phyloP scores from a whole-genome alignment of 2,113 vertebrate species.

The Pandion haliaetus region DNA sequence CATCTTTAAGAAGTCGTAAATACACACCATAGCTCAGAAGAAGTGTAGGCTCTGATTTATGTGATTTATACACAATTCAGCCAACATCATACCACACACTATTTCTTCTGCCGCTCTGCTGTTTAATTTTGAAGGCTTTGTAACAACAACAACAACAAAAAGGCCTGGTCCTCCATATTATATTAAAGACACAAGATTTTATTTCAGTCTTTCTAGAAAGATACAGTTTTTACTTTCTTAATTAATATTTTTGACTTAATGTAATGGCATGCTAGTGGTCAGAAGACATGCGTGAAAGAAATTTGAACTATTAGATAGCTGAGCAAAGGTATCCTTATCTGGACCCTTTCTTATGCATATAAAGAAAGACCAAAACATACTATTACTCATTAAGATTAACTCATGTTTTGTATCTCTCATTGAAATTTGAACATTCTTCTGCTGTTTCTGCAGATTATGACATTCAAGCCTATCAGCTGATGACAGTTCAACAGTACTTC shows the following conservation, averaged over 20 bases:
- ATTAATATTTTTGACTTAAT: neutral
- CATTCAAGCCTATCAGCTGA: neutral
- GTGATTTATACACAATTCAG: neutral
- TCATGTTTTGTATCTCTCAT: neutral
- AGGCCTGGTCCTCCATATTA: neutral
- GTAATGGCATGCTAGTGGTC: neutral
- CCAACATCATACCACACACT: neutral
- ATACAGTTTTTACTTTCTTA: neutral
- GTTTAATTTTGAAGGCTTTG: neutral
- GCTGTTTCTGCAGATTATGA: neutral
- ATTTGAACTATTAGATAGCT: neutral
- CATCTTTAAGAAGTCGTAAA: neutral
- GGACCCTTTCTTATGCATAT: neutral
- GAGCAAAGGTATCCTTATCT: neutral
- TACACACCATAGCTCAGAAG: neutral
- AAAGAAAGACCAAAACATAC: neutral
- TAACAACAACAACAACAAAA: neutral
- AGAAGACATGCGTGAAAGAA: neutral
- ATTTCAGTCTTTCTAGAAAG: neutral
- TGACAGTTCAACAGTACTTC: neutral
- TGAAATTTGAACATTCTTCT: neutral
- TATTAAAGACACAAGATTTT: neutral
- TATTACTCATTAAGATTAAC: neutral
- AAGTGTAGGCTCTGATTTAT: neutral
- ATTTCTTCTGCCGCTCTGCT: neutral